Percentiles rank a stretch among this genome's conserved stretches.
Evolutionary conservation across 2,797 vertebrate species (phyloP).

Genomic region (Pipistrellus pygmaeus): DNA sequence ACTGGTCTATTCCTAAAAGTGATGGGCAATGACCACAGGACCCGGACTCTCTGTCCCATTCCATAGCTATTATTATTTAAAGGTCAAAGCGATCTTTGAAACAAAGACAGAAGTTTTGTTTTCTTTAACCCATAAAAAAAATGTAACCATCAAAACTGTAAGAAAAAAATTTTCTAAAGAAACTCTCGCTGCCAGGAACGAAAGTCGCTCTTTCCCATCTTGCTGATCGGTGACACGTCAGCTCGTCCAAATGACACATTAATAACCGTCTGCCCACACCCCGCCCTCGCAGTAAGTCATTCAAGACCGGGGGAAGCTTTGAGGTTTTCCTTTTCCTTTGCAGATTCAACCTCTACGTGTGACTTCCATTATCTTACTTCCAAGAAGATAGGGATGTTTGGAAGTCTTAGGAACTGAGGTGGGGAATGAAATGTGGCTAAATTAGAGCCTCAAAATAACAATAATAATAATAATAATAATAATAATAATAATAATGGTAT

Average conservation of each 20-base stretch:
- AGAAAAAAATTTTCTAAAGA: not conserved
- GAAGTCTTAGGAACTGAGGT: not conserved
- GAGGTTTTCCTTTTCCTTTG: not conserved
- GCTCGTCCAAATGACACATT: not conserved
- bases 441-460: not conserved
- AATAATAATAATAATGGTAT: not conserved
- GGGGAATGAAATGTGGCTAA: not conserved
- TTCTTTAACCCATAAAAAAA: constrained; percentile 51
- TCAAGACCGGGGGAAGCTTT: not conserved
- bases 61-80: not conserved
- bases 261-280: not conserved
- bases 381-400: not conserved
- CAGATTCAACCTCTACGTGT: constrained; percentile 24
- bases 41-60: not conserved
- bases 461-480: not conserved
- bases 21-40: not conserved
- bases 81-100: not conserved
- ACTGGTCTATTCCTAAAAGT: not conserved
- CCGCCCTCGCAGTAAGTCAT: not conserved
- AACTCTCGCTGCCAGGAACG: not conserved
- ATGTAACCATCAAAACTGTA: constrained; percentile 18
- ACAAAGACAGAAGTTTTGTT: not conserved
- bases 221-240: not conserved
- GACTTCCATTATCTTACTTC: not conserved
- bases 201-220: constrained; percentile 44